These are phyloP conservation scores for Bursaphelenchus okinawaensis DNA, from an alignment of 2,888 invertebrate genomes.

Conservation along the genomic window DNA sequence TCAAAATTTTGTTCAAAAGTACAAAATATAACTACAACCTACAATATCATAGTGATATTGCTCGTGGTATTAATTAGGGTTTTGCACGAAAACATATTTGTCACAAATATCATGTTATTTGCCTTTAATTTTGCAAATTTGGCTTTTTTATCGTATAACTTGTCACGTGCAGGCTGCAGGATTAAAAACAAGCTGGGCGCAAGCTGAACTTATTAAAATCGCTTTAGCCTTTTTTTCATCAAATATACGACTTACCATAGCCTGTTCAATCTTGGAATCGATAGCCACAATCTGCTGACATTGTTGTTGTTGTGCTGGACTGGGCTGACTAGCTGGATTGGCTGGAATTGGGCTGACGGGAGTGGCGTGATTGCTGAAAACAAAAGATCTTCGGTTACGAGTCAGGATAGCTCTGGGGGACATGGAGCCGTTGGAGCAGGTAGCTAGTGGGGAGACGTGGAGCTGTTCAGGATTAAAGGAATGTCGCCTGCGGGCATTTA, in stretches of 20 bases:
- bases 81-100: too few species aligned
- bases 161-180: too few species aligned
- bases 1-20: too few species aligned
- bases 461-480: constrained; percentile 25
- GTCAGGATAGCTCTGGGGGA: constrained; percentile 18
- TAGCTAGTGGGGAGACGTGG: constrained; percentile 5
- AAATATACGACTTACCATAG: constrained; percentile 39
- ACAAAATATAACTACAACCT: too few species aligned
- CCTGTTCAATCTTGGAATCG: constrained; percentile 37
- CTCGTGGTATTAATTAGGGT: too few species aligned
- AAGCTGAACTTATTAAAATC: too few species aligned
- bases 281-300: constrained; percentile 21
- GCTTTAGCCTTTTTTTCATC: too few species aligned
- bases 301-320: neutral
- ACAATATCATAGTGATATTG: too few species aligned
- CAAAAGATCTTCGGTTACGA: constrained; percentile 31
- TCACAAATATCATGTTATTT: too few species aligned
- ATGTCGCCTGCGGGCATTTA: constrained; percentile 22
- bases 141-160: too few species aligned
- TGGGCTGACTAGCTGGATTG: neutral
- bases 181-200: too few species aligned
- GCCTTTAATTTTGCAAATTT: too few species aligned
- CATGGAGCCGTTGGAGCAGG: neutral
- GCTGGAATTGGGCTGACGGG: constrained; percentile 1
- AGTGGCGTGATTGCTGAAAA: constrained; percentile 27